phyloP scores from a whole-genome alignment of 2,113 vertebrate genomes.

The Urocitellus parryii region DNA sequence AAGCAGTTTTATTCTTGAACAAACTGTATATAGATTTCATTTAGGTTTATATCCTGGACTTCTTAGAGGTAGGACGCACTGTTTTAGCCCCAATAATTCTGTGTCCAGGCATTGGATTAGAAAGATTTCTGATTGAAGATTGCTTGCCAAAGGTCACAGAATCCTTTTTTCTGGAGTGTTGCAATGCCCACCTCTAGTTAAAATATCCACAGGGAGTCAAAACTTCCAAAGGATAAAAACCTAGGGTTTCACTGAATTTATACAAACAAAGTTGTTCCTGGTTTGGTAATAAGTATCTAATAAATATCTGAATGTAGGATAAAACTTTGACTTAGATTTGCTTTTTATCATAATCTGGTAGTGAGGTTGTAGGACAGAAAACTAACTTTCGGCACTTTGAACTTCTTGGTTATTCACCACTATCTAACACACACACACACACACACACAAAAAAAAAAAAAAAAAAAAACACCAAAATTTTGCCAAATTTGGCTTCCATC shows the following conservation, averaged over 20 bases:
- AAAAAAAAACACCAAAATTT: neutral
- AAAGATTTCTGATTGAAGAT: neutral
- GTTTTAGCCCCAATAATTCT: neutral
- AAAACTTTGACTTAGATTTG: constrained; percentile 25
- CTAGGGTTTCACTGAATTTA: neutral
- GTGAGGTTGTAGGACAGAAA: neutral
- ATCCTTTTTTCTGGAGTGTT: neutral
- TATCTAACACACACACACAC: neutral
- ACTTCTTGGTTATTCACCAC: neutral
- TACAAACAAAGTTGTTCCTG: neutral
- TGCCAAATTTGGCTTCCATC: neutral
- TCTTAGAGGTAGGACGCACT: neutral
- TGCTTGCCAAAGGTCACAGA: neutral
- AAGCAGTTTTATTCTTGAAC: neutral
- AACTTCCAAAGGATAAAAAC: neutral
- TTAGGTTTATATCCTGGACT: neutral
- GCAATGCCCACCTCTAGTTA: neutral
- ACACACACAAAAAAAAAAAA: neutral
- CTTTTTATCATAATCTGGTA: neutral
- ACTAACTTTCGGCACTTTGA: neutral
- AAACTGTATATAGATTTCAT: neutral
- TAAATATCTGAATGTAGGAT: neutral
- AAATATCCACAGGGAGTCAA: neutral
- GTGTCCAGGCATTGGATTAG: neutral
- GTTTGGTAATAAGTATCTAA: constrained; percentile 26